Evolutionary conservation across 2,888 invertebrate species (phyloP).

Genomic region (Gandaritis pyraliata): DNA sequence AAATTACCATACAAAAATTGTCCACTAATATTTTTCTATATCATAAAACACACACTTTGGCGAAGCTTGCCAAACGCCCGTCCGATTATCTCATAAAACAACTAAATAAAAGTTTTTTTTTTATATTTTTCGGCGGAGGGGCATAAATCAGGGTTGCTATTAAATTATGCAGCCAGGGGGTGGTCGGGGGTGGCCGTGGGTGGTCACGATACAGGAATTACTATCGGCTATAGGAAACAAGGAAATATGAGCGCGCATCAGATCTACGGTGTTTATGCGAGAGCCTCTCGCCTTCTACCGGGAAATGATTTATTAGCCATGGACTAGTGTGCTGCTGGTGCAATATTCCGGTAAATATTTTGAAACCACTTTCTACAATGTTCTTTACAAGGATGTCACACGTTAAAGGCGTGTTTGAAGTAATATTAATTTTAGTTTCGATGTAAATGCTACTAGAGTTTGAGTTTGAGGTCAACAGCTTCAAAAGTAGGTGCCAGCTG

Average conservation of each 20-base stretch:
- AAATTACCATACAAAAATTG: constrained; percentile 38
- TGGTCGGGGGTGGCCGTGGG: constrained; percentile 36
- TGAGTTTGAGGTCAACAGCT: not conserved
- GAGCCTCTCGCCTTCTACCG: constrained; percentile 23
- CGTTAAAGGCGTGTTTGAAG: too few species aligned
- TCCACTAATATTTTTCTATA: constrained; percentile 33
- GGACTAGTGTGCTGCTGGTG: constrained; percentile 2
- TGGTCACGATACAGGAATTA: constrained; percentile 52
- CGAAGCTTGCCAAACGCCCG: constrained; percentile 32
- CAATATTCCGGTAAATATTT: too few species aligned
- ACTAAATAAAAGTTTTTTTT: constrained; percentile 39
- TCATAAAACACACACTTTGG: constrained; percentile 34
- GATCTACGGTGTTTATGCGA: constrained; percentile 23
- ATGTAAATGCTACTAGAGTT: too few species aligned
- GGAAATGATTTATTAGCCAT: constrained; percentile 26
- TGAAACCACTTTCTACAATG: not conserved
- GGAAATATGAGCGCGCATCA: constrained; percentile 37
- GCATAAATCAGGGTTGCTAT: constrained; percentile 61
- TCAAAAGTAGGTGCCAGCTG: not conserved
- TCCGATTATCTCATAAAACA: constrained; percentile 40
- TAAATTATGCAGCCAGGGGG: constrained; percentile 60
- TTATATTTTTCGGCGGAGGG: constrained; percentile 24
- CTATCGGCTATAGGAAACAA: constrained; percentile 43
- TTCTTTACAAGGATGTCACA: not conserved
- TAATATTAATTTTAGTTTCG: too few species aligned